Conservation (phyloP, 2,113 vertebrate species). For the Melierax canorus region DNA sequence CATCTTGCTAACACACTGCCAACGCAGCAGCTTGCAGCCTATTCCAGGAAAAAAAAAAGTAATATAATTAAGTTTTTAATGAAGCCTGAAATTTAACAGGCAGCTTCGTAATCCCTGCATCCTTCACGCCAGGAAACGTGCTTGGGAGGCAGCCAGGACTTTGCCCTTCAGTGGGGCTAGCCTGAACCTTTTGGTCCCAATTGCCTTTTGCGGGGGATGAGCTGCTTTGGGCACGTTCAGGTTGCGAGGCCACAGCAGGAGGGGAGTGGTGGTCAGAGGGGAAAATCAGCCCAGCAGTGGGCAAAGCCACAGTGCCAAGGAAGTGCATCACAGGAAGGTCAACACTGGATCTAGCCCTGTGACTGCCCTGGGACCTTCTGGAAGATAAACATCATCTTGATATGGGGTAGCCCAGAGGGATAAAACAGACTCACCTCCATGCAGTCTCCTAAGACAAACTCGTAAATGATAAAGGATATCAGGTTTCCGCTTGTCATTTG, state of each 20-base stretch:
- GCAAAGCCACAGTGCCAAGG: background rate
- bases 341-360: background rate
- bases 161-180: background rate
- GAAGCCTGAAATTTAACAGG: conserved; percentile 47
- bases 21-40: background rate
- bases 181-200: background rate
- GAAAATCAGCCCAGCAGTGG: background rate
- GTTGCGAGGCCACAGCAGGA: background rate
- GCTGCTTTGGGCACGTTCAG: background rate
- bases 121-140: background rate
- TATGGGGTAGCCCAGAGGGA: background rate
- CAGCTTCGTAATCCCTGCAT: conserved; percentile 12
- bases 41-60: background rate
- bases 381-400: background rate
- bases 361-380: background rate
- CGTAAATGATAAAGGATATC: conserved; percentile 92
- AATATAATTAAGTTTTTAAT: conserved; percentile 46
- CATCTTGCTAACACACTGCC: background rate
- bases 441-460: conserved; percentile 89
- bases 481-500: conserved; percentile 89
- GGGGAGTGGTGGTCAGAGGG: background rate
- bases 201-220: background rate
- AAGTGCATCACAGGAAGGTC: background rate
- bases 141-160: conserved; percentile 5
- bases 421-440: conserved; percentile 81